Evolutionary conservation across 1,140 invertebrate genomes (phyloP), one percentile per base, ranked within the genome.

Genomic region (Drosophila lowei): DNA sequence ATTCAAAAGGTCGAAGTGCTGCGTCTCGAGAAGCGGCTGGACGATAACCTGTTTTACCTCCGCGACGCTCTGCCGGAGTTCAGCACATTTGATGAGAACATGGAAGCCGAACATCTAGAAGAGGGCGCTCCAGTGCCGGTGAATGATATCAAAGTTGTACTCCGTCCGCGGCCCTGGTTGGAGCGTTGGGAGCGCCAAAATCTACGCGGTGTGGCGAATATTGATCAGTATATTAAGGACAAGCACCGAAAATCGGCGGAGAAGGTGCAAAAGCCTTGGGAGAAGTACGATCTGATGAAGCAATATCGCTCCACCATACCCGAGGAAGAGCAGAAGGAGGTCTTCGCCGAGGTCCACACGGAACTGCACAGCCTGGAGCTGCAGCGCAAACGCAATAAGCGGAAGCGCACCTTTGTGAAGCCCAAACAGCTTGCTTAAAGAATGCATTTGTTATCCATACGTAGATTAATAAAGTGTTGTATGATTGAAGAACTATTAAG

Each of bases 211-310:
- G 92, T 97, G n/a, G 90, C 93, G 65, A 94, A 95, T 71, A 91
- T 95, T 60, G 93, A 93, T 52, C 91, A 94, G 46, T 90, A 93
- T 78, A 79, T 95, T 23, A 94, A 93, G 73, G 92, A 94, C 66
- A 94, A 93, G 79, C 93, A 94, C 74, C 93, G 92, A 70, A 92
- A 91, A 21, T 93, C 93, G 78, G 93, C 94, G 30, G 91, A 92
- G 73, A 90, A 94, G 76, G 89, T 93, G 42, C 92, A 92, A 49
- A 96, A 93, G 79, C 96, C 96, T 8, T 98, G 96, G 95, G 95
- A 96, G 80, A 96, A 97, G 93, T 98, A 95, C 92, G 98, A 99
- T 92, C 92, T 99, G 42, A 98, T 99, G 97, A 97, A 97, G 92
- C 93, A 95, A 54, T 99, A 99, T 89, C 95, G 97, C 80, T 92